Evolutionary conservation across 2,797 vertebrate genomes (phyloP).

Genomic region (Chaenodraco wilsoni): DNA sequence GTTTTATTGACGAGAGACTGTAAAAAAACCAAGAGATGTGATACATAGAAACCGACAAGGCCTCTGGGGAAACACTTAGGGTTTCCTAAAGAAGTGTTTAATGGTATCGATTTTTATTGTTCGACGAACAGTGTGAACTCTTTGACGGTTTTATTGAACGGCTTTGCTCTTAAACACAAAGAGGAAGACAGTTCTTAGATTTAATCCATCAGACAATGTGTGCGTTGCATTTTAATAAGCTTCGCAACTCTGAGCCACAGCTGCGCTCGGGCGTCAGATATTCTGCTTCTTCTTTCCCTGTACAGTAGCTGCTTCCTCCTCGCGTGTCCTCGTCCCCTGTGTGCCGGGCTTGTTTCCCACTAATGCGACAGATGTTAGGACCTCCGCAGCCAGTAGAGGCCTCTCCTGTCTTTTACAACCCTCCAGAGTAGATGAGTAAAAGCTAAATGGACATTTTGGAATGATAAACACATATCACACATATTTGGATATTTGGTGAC

Average conservation of each 20-base stretch:
- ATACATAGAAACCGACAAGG: constrained; percentile 74
- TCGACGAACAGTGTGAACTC: constrained; percentile 81
- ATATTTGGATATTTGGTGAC: not conserved
- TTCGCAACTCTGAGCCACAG: constrained; percentile 35
- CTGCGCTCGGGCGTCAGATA: constrained; percentile 50
- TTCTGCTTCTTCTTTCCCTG: constrained; percentile 45
- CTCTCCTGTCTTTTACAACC: constrained; percentile 92
- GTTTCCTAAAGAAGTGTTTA: constrained; percentile 83
- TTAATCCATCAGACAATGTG: constrained; percentile 71
- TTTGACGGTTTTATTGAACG: constrained; percentile 85
- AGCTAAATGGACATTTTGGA: constrained; percentile 44
- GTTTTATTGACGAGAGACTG: constrained; percentile 82
- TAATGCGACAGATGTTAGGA: constrained; percentile 76
- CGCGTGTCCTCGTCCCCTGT: constrained; percentile 62
- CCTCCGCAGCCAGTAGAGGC: constrained; percentile 91
- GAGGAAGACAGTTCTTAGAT: constrained; percentile 70
- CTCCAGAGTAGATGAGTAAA: constrained; percentile 40
- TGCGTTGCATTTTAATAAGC: constrained; percentile 73
- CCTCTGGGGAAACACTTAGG: constrained; percentile 81
- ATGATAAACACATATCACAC: constrained; percentile 4
- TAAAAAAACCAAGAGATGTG: constrained; percentile 69
- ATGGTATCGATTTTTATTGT: constrained; percentile 87
- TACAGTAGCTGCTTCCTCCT: constrained; percentile 62
- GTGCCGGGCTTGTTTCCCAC: constrained; percentile 63
- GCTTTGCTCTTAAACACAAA: constrained; percentile 79